Conservation (phyloP, 1,140 invertebrate genomes). For the Drosophila tropicalis region DNA sequence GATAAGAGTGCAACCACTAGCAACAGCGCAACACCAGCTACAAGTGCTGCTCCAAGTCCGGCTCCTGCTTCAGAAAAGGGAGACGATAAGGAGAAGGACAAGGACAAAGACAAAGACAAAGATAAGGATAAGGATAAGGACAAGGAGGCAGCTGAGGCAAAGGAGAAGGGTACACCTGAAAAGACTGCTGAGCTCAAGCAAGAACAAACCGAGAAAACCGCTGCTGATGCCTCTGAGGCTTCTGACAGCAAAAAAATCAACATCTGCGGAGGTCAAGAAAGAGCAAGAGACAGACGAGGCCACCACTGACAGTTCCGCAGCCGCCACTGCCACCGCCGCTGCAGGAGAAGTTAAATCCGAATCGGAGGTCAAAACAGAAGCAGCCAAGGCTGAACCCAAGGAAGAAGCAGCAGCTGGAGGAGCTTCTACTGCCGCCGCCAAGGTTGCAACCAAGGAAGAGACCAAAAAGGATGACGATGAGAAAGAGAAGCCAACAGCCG, state of each 20-base stretch:
- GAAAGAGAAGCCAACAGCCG: constrained; percentile 53
- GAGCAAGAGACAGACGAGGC: constrained; percentile 46
- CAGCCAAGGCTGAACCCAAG: constrained; percentile 49
- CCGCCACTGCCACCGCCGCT: not conserved
- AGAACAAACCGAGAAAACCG: constrained; percentile 77
- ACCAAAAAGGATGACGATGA: constrained; percentile 51
- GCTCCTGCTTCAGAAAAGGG: constrained; percentile 84
- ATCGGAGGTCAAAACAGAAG: constrained; percentile 53
- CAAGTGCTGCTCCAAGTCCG: constrained; percentile 89
- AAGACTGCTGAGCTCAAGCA: constrained; percentile 83
- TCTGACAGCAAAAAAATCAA: constrained; percentile 79
- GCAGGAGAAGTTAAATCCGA: constrained; percentile 34
- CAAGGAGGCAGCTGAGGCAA: not conserved
- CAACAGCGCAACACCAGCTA: constrained; percentile 87
- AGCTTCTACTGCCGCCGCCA: constrained; percentile 21
- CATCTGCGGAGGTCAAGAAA: constrained; percentile 43
- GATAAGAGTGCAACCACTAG: constrained; percentile 85
- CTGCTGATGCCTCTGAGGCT: constrained; percentile 41
- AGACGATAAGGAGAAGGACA: constrained; percentile 49
- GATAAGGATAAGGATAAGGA: constrained; percentile 38
- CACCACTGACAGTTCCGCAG: too few relatives aligned
- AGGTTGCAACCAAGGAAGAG: constrained; percentile 17
- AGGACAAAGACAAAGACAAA: constrained; percentile 56
- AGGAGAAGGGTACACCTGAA: constrained; percentile 56
- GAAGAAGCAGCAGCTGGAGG: constrained; percentile 55